These are phyloP conservation scores for Bucco capensis DNA, from an alignment of 2,113 vertebrate species.

Conservation along the genomic window DNA sequence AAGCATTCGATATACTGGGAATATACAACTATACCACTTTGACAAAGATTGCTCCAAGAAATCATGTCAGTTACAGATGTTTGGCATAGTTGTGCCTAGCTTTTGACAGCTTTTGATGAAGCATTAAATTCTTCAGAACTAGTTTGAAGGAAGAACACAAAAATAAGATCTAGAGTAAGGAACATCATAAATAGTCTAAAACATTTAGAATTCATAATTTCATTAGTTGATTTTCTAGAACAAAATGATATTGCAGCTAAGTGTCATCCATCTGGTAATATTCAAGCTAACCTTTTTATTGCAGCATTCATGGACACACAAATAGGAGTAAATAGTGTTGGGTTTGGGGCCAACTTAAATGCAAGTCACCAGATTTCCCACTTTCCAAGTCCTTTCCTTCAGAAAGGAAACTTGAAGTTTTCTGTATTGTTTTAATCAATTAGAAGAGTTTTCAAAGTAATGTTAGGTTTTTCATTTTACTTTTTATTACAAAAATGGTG, in stretches of 20 bases:
- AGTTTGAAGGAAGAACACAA: not conserved
- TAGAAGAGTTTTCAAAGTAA: not conserved
- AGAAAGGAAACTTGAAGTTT: not conserved
- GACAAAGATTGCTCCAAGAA: not conserved
- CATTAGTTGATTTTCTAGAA: not conserved
- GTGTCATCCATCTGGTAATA: not conserved
- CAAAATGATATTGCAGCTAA: not conserved
- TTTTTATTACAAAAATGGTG: not conserved
- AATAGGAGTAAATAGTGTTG: not conserved
- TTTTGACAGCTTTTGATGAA: not conserved
- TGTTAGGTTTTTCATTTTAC: not conserved
- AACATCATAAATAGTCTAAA: not conserved
- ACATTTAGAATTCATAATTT: not conserved
- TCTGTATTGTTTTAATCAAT: not conserved
- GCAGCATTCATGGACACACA: not conserved
- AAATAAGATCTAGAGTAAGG: not conserved
- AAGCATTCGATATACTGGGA: not conserved
- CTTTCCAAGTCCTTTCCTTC: not conserved
- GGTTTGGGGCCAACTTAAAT: not conserved
- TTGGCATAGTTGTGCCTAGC: not conserved
- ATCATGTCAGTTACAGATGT: not conserved
- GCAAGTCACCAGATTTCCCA: not conserved
- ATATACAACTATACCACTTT: not conserved
- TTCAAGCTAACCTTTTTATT: not conserved
- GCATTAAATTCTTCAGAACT: not conserved